phyloP scores from a whole-genome alignment of 2,113 vertebrate genomes.

The Cranoglanis bouderius region DNA sequence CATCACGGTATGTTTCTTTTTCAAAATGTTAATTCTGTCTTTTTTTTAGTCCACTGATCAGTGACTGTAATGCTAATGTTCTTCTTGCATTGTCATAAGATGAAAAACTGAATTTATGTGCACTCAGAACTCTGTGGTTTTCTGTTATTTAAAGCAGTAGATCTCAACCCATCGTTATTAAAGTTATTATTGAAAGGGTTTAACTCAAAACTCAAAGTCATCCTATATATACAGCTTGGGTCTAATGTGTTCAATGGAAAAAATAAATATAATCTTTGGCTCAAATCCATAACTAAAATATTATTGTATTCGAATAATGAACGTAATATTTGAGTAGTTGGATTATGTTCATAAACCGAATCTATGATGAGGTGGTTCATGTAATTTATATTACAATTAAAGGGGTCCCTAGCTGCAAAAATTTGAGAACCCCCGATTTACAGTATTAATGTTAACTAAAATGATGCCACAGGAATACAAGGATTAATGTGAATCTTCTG shows the following conservation, averaged over 20 bases:
- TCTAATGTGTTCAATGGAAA: background rate
- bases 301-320: background rate
- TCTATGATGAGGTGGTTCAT: background rate
- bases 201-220: background rate
- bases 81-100: background rate
- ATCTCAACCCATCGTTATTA: background rate
- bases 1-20: constrained; percentile 36
- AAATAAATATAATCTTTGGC: background rate
- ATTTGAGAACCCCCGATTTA: background rate
- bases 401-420: background rate
- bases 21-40: background rate
- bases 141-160: background rate
- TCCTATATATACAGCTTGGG: background rate
- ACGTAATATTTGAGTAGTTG: background rate
- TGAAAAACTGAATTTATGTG: no score
- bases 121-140: no score
- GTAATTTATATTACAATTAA: background rate
- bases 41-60: background rate
- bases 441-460: background rate
- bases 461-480: no score
- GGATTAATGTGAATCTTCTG: background rate
- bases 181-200: background rate
- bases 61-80: background rate
- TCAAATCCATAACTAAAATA: background rate
- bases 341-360: background rate